Base-by-base conservation (phyloP, 2,113 vertebrate genomes). In the Zingel zingel region DNA sequence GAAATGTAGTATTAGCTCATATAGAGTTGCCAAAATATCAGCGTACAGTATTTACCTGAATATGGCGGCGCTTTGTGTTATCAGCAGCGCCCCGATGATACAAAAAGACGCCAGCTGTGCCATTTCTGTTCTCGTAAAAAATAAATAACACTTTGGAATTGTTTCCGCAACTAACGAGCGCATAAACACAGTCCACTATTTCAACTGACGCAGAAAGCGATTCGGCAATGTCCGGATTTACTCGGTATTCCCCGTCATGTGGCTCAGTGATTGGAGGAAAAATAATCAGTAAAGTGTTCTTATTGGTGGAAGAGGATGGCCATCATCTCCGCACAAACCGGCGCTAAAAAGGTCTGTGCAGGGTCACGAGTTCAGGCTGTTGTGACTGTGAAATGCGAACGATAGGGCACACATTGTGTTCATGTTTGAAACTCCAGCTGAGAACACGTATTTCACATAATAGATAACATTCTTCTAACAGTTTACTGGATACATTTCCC, bases 21-120 rank as follows among this genome's bases (percentile, higher is more conserved):
- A 43, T 16, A 1, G 16, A 18, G n/a, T n/a, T 27, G 3, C 36
- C 33, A 53, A 25, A 39, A 36, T 43, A 61, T 25, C 2, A 53
- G n/a, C 15, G 39, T 39, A 25, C 2, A 19, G 30, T 75, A n/a
- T 77, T 84, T 94, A 95, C 94, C 94, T 94, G 45, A 93, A 69
- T 11, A 94, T 54, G 19, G 93, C 89, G 71, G 79, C 62, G 59
- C 86, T 87, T 14, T 93, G 88, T 9, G 81, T 43, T 1, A 92
- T 5, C 39, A 93, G 75, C 81, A 94, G 54, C 56, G 63, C 39
- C 6, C 47, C 69, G 27, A 77, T 2, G 6, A 92, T 5, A 16
- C 3, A 79, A 18, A 86, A 43, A 10, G 82, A 48, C 39, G 36
- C 4, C 16, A 82, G 47, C n/a, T 39, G 68, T 19, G 39, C 23